phyloP scores from a whole-genome alignment of 2,113 vertebrate genomes.

The Ctenodactylus gundi region DNA sequence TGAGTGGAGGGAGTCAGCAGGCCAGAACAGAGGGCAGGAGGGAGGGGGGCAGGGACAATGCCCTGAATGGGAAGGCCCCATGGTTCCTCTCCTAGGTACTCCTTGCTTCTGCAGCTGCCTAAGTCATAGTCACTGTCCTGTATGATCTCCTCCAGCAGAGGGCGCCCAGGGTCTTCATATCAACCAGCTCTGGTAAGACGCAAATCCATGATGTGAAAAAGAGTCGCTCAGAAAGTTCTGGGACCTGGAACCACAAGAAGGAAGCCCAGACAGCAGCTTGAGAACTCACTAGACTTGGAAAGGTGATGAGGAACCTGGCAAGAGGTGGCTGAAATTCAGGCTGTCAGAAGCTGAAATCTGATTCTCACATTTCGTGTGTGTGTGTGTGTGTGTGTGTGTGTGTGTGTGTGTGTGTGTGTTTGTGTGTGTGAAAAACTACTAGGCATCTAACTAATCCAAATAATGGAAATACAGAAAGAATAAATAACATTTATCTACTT shows the following conservation, averaged over 20 bases:
- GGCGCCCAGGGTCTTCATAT: constrained; percentile 65
- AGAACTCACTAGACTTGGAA: not conserved
- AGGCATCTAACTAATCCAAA: not conserved
- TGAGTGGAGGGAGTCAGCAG: not conserved
- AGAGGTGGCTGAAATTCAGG: no score
- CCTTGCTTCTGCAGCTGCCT: accelerated
- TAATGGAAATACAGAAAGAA: not conserved
- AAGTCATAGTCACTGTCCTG: not conserved
- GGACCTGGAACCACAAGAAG: not conserved
- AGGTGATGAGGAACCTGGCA: not conserved
- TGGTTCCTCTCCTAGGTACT: accelerated
- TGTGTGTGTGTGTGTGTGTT: no score
- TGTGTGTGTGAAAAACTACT: not conserved
- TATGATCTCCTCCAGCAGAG: constrained; percentile 59
- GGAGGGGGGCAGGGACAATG: accelerated
- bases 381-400: not conserved
- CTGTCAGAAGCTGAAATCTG: not conserved
- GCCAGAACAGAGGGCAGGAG: not conserved
- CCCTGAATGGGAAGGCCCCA: not conserved
- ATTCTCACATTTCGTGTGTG: not conserved
- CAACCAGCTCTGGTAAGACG: not conserved
- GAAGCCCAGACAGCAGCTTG: not conserved
- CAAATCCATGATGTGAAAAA: accelerated
- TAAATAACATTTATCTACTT: not conserved
- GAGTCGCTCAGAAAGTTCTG: not conserved